Conservation (phyloP, 2,888 invertebrate genomes). For the Lymantria monacha region DNA sequence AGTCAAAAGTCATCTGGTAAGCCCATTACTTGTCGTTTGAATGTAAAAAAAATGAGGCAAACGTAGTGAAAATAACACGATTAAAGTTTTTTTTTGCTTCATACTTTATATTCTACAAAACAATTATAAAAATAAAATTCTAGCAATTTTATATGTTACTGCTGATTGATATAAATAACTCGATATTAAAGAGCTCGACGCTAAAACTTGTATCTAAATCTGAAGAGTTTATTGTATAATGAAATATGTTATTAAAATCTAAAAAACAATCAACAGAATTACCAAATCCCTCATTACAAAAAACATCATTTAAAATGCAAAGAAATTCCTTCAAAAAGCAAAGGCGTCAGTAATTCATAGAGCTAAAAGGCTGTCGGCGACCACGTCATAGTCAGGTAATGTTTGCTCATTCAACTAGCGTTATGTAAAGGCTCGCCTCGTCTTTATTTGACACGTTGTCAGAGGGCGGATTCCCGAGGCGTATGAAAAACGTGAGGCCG, state of each 20-base stretch:
- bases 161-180: too few relatives aligned
- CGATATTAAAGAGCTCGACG: too few relatives aligned
- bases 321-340: conserved; percentile 1
- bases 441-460: conserved; percentile 70
- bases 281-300: background rate
- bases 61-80: conserved; percentile 52
- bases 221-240: too few relatives aligned
- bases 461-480: conserved; percentile 60
- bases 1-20: conserved; percentile 38
- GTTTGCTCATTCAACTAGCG: conserved; percentile 52
- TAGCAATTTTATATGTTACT: too few relatives aligned
- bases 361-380: conserved; percentile 24
- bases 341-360: conserved; percentile 22
- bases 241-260: too few relatives aligned
- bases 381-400: conserved; percentile 36
- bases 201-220: too few relatives aligned
- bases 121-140: background rate
- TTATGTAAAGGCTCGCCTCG: conserved; percentile 55
- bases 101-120: conserved; percentile 17
- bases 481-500: conserved; percentile 79
- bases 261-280: background rate
- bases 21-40: conserved; percentile 49
- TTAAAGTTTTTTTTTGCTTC: conserved; percentile 27
- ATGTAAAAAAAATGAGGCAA: conserved; percentile 44
- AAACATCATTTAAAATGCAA: background rate